Evolutionary conservation across 2,888 invertebrate species (phyloP).

Genomic region (Fabriciana adippe): DNA sequence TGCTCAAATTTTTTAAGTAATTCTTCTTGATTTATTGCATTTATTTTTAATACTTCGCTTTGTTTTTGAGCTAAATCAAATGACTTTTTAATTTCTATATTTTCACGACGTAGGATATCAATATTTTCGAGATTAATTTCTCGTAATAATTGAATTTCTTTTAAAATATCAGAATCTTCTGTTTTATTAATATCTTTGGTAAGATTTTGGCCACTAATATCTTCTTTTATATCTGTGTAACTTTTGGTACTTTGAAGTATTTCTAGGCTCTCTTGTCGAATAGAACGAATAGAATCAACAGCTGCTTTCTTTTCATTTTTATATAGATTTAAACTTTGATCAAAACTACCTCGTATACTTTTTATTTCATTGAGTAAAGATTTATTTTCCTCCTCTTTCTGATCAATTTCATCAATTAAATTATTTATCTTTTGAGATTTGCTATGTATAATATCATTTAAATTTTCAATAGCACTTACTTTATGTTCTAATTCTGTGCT

Average conservation of each 20-base stretch:
- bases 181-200: conserved; percentile 42
- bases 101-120: conserved; percentile 53
- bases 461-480: conserved; percentile 56
- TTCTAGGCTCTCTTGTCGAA: conserved; percentile 62
- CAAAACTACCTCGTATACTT: conserved; percentile 50
- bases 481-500: conserved; percentile 54
- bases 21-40: conserved; percentile 50
- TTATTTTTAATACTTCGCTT: conserved; percentile 53
- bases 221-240: conserved; percentile 47
- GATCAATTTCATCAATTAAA: conserved; percentile 54
- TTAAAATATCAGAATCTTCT: conserved; percentile 49
- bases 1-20: conserved; percentile 49
- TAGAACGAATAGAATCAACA: conserved; percentile 53
- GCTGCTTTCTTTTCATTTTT: conserved; percentile 57
- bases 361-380: conserved; percentile 51
- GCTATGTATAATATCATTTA: conserved; percentile 52
- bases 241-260: conserved; percentile 57
- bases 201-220: conserved; percentile 41
- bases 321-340: conserved; percentile 48
- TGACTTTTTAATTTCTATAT: conserved; percentile 50
- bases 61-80: conserved; percentile 56
- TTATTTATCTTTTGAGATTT: conserved; percentile 61
- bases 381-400: conserved; percentile 52
- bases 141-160: conserved; percentile 57
- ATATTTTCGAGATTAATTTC: conserved; percentile 54